Base-by-base conservation (phyloP, 2,113 vertebrate species). In the Pseudorhombus dupliciocellatus region DNA sequence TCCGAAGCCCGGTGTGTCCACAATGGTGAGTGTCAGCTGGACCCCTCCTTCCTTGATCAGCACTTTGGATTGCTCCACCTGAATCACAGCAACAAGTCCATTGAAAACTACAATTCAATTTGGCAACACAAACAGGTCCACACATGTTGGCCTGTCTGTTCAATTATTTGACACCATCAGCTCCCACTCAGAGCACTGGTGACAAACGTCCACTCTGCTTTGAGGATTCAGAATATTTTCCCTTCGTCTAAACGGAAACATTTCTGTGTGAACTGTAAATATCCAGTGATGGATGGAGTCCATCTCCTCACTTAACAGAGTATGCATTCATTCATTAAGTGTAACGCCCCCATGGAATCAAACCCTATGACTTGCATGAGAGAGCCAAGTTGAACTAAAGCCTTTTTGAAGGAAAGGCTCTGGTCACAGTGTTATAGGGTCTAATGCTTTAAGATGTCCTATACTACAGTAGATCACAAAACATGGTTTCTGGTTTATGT, bases 31-130 rank as follows among this genome's bases (percentile, higher is more conserved):
- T 0, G 93, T 94, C 68, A 95, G 91, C 76, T 95, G 94, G 61
- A 95, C 94, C 0, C 94, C 94, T 0, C 94, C 94, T 68, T 95
- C 94, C 69, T 94, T 95, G 26, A 95, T 85, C 79, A 94, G 81
- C 21, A 94, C 93, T 84, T 94, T 94, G 42, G 93, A 94, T 79
- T 94, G 93, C 74, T 94, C 94, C 68, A 94, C 94, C 93, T 94
- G 73, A 34, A 84, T 87, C 64, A 74, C 50, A 70, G 21, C 61
- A 46, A 54, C 30, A 63, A 62, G 65, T 50, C 25, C 15, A 26
- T 31, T 42, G 22, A 3, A 25, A 58, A 37, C 15, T 66, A n/a
- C 12, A 48, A 24, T 21, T n/a, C 5, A 59, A 22, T 37, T 26
- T 61, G 31, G 7, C 26, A 78, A 40, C 31, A 21, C 12, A 2